These are phyloP conservation scores for Neodon shergylaensis DNA, from an alignment of 2,113 vertebrate genomes.

Conservation along the genomic window DNA sequence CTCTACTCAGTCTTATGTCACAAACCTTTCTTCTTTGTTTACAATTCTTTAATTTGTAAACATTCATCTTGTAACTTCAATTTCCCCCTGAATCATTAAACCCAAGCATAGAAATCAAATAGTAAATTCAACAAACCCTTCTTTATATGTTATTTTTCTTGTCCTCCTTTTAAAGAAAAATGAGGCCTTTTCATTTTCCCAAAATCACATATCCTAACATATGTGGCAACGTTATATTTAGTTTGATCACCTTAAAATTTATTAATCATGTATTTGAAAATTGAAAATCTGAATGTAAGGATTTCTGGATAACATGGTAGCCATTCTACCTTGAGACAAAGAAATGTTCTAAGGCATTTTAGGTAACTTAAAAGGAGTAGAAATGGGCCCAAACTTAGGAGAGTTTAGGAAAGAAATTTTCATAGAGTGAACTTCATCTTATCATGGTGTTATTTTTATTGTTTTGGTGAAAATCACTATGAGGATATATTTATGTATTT, in stretches of 20 bases:
- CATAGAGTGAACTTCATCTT: background rate
- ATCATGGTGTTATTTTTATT: background rate
- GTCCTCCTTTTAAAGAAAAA: background rate
- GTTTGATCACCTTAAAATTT: background rate
- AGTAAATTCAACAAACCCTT: background rate
- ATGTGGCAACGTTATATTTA: background rate
- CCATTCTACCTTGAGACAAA: background rate
- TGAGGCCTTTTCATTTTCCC: background rate
- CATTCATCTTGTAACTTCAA: background rate
- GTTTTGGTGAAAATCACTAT: slow-evolving; percentile 7
- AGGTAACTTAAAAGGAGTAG: background rate
- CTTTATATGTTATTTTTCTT: background rate
- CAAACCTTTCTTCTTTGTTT: background rate
- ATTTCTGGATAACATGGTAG: background rate
- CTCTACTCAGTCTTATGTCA: background rate
- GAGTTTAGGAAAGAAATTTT: background rate
- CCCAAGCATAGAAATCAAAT: background rate
- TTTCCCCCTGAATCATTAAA: background rate
- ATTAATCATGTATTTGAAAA: background rate
- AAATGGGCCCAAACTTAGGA: background rate
- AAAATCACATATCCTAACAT: background rate
- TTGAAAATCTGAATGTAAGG: background rate
- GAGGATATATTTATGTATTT: background rate
- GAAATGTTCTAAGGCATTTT: background rate
- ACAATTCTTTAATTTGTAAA: background rate